A percentile compares a stretch with the other conserved stretches of the same genome.
Conservation (phyloP, 2,888 invertebrate species). For the Arrhopalites spinosus region DNA sequence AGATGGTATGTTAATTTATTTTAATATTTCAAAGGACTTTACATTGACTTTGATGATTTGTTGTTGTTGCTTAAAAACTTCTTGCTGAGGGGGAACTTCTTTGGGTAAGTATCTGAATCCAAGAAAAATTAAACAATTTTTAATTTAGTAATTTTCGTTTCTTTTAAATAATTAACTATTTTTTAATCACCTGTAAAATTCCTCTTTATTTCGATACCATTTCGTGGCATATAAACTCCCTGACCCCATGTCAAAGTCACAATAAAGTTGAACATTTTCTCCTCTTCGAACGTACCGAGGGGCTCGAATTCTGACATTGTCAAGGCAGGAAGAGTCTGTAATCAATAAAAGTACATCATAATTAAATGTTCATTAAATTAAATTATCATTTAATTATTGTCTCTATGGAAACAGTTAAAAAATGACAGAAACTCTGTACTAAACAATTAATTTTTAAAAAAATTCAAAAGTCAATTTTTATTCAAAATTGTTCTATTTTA, state of each 20-base stretch:
- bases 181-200: slow-evolving; percentile 17
- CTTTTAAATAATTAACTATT: too few species aligned
- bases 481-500: too few species aligned
- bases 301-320: slow-evolving; percentile 17
- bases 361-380: too few species aligned
- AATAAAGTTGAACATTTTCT: slow-evolving; percentile 29
- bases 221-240: slow-evolving; percentile 35
- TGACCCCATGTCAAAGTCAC: slow-evolving; percentile 33
- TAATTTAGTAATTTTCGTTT: too few species aligned
- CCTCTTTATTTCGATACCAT: slow-evolving; percentile 35
- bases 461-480: too few species aligned
- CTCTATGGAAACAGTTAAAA: too few species aligned
- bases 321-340: slow-evolving; percentile 7
- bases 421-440: too few species aligned
- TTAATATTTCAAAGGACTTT: background rate
- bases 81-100: slow-evolving; percentile 39
- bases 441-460: too few species aligned
- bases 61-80: slow-evolving; percentile 5
- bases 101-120: slow-evolving; percentile 32
- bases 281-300: slow-evolving; percentile 28
- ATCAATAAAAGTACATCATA: background rate
- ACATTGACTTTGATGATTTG: slow-evolving; percentile 9
- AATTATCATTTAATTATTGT: too few species aligned
- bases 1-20: too few species aligned
- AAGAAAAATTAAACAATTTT: too few species aligned